Percentiles rank a stretch among this genome's conserved stretches.
Conservation (phyloP, 1,140 invertebrate genomes). For the Akabosia matsudoensis region DNA sequence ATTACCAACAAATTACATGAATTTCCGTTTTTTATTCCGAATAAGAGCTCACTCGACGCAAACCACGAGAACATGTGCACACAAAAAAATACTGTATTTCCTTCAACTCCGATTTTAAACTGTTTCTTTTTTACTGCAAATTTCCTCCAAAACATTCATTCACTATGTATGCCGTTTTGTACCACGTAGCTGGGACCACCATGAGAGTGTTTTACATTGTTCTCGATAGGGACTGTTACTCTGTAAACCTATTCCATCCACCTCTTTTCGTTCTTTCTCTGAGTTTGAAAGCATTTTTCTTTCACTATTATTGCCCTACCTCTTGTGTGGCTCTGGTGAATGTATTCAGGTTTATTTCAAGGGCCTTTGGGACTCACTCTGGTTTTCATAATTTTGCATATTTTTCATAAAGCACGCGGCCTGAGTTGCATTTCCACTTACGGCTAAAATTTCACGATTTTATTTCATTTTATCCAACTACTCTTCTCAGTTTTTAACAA, state of each 20-base stretch:
- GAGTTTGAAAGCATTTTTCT: too few relatives aligned
- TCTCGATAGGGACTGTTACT: not conserved
- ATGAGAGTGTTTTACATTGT: constrained; percentile 16
- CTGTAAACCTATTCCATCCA: not conserved
- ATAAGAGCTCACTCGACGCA: not conserved
- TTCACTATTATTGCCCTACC: too few relatives aligned
- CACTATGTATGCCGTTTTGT: too few relatives aligned
- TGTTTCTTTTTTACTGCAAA: not conserved
- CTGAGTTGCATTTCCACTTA: too few relatives aligned
- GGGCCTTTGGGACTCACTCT: too few relatives aligned
- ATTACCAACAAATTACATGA: constrained; percentile 23
- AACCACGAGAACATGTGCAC: not conserved
- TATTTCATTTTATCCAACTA: not conserved
- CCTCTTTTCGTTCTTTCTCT: too few relatives aligned
- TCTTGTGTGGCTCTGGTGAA: too few relatives aligned
- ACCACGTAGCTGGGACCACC: not conserved
- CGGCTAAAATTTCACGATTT: too few relatives aligned
- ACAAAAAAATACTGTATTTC: not conserved
- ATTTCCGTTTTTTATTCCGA: constrained; percentile 11
- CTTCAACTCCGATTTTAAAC: not conserved
- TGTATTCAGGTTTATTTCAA: too few relatives aligned
- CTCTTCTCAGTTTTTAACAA: constrained; percentile 6
- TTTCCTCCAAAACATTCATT: not conserved
- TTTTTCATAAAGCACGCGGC: too few relatives aligned
- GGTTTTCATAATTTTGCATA: too few relatives aligned